phyloP scores from a whole-genome alignment of 2,888 invertebrate species.

The Idaea dimidiata region DNA sequence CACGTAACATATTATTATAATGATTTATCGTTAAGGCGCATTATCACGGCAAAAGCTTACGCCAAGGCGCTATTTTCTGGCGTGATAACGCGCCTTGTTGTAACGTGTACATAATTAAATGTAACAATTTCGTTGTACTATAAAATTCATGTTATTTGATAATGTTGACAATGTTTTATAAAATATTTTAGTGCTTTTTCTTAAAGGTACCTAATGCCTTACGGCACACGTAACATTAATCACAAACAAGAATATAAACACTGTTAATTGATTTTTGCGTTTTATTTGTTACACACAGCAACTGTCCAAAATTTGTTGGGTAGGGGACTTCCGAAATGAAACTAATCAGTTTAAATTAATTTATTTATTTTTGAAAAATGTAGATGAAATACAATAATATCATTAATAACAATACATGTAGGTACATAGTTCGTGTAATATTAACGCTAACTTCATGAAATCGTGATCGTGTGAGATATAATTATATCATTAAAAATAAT shows the following conservation, averaged over 20 bases:
- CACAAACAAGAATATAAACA: conserved; percentile 78
- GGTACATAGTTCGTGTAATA: conserved; percentile 46
- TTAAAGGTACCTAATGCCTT: conserved; percentile 70
- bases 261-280: conserved; percentile 68
- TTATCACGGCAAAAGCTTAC: too few relatives aligned
- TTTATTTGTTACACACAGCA: conserved; percentile 39
- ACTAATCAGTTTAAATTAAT: conserved; percentile 41
- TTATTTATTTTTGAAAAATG: conserved; percentile 60
- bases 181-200: conserved; percentile 70
- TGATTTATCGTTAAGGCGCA: conserved; percentile 22
- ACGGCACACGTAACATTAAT: conserved; percentile 75
- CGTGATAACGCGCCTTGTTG: too few relatives aligned
- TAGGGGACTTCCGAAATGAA: too few relatives aligned
- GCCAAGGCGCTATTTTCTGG: too few relatives aligned
- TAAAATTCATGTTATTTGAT: conserved; percentile 59
- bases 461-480: conserved; percentile 50
- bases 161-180: conserved; percentile 70
- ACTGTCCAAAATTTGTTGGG: not conserved
- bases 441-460: conserved; percentile 24
- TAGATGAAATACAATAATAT: conserved; percentile 68
- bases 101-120: conserved; percentile 50
- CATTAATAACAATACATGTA: conserved; percentile 66
- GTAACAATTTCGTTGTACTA: conserved; percentile 59
- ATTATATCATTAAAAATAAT: conserved; percentile 54
- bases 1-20: conserved; percentile 24